A percentile compares a stretch with the other conserved stretches of the same genome.
These are phyloP conservation scores for Catocala nupta DNA, from an alignment of 2,888 invertebrate genomes.

Conservation along the genomic window DNA sequence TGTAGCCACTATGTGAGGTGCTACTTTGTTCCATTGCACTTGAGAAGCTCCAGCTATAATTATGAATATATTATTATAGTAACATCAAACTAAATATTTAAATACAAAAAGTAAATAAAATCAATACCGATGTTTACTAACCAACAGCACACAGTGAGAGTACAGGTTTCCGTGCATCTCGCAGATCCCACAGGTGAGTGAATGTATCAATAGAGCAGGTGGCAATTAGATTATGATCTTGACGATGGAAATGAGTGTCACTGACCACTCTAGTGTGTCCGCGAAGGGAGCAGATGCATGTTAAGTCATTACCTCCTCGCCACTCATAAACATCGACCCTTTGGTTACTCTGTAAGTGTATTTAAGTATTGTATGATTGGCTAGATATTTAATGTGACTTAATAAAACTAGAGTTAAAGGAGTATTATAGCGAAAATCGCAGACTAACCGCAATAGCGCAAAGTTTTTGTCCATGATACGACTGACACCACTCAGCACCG, in stretches of 20 bases:
- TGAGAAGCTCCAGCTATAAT: constrained; percentile 94
- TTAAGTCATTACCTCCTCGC: constrained; percentile 90
- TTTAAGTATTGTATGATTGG: too few relatives aligned
- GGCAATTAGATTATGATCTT: constrained; percentile 86
- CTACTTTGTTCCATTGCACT: constrained; percentile 97
- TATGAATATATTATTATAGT: background rate
- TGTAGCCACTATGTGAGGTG: constrained; percentile 94
- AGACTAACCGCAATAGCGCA: constrained; percentile 94
- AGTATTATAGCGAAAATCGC: background rate
- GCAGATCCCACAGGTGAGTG: constrained; percentile 97
- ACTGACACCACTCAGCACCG: constrained; percentile 97
- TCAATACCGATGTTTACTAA: constrained; percentile 69
- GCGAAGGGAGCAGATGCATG: constrained; percentile 90
- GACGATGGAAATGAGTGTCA: constrained; percentile 96
- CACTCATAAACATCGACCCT: constrained; percentile 95
- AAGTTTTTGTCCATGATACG: constrained; percentile 91
- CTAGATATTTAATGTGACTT: too few relatives aligned
- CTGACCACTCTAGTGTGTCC: constrained; percentile 95
- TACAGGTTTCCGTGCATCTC: constrained; percentile 94
- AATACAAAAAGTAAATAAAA: too few relatives aligned
- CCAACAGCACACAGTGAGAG: constrained; percentile 96
- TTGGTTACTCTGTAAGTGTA: constrained; percentile 91
- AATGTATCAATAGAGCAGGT: constrained; percentile 98
- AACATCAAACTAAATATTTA: too few relatives aligned
- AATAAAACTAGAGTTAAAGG: too few relatives aligned